Evolutionary conservation across 2,113 vertebrate genomes (phyloP), one percentile per base, ranked within the genome.

Genomic region (Herpailurus yagouaroundi): DNA sequence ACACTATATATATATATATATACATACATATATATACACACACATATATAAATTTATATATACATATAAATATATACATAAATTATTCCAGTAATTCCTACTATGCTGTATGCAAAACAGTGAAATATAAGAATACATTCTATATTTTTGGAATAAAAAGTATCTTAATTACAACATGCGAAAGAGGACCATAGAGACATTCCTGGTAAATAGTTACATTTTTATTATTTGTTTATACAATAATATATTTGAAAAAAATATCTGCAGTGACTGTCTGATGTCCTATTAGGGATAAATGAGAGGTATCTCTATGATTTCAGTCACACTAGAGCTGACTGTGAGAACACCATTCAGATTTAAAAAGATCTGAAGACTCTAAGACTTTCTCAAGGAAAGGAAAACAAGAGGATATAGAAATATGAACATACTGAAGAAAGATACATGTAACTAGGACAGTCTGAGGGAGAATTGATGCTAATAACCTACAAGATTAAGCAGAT

Each of bases 31-130:
- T 45, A 45, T 45, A 45, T 45, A 25, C 1, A 45, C 41, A 45
- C 41, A 45, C 41, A 45, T 45, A 45, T 45, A 45, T 45, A 45
- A 7, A 45, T 45, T 45, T 45, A 45, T 82, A 94, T 85, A 23
- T 27, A 97, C 89, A 88, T 60, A 16, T 92, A 91, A 98, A 93
- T 97, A 96, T 88, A 95, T 83, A 15, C 25, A 97, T 79, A 88
- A 21, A 64, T 68, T 66, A 50, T 89, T 50, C 66, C 41, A 80
- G 57, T 71, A 92, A 52, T 86, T 89, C 60, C 4, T 77, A 93
- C 81, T 12, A 88, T 38, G n/a, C 3, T 77, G 19, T 84, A 83
- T 25, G 18, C 36, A 84, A 95, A 91, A 94, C 14, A 94, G n/a
- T 79, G 7, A 95, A 71, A 92, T 38, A 76, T 48, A 89, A 82